Percentiles rank a stretch among this genome's conserved stretches.
phyloP scores from a whole-genome alignment of 2,797 vertebrate species.

The Enteromius radiatus region DNA sequence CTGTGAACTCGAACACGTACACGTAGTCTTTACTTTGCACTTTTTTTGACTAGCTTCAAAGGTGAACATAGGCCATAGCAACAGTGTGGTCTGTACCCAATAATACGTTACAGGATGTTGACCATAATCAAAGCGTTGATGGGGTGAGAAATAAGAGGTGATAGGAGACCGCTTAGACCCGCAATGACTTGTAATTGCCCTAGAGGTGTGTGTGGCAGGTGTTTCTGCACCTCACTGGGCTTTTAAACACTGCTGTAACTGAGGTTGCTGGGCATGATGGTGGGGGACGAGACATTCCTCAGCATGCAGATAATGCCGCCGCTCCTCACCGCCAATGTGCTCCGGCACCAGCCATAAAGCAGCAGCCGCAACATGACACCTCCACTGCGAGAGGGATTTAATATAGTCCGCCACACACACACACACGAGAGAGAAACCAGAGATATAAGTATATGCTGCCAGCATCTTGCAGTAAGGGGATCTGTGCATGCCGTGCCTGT shows the following conservation, averaged over 20 bases:
- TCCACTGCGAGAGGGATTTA: slow-evolving; percentile 77
- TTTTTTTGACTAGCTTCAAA: not conserved
- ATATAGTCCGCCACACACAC: slow-evolving; percentile 73
- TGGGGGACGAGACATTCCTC: slow-evolving; percentile 62
- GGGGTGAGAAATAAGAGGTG: not conserved
- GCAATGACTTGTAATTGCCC: slow-evolving; percentile 56
- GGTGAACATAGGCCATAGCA: not conserved
- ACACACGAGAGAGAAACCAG: slow-evolving; percentile 46
- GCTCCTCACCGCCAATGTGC: slow-evolving; percentile 39
- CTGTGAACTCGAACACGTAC: not conserved
- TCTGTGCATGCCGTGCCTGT: slow-evolving; percentile 52
- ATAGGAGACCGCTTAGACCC: not conserved
- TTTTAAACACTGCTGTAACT: slow-evolving; percentile 46
- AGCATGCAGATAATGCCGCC: slow-evolving; percentile 56
- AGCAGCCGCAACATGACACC: slow-evolving; percentile 77
- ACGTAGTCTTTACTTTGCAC: not conserved
- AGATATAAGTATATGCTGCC: slow-evolving; percentile 56
- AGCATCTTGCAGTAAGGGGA: slow-evolving; percentile 53
- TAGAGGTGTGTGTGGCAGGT: slow-evolving; percentile 66
- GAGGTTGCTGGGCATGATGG: slow-evolving; percentile 62
- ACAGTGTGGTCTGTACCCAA: not conserved
- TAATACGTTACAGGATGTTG: not conserved
- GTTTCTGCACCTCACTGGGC: slow-evolving; percentile 38
- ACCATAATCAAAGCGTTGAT: not conserved
- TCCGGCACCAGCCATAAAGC: slow-evolving; percentile 59